phyloP scores from a whole-genome alignment of 2,888 invertebrate species.

The Phoenoteleia sp. region DNA sequence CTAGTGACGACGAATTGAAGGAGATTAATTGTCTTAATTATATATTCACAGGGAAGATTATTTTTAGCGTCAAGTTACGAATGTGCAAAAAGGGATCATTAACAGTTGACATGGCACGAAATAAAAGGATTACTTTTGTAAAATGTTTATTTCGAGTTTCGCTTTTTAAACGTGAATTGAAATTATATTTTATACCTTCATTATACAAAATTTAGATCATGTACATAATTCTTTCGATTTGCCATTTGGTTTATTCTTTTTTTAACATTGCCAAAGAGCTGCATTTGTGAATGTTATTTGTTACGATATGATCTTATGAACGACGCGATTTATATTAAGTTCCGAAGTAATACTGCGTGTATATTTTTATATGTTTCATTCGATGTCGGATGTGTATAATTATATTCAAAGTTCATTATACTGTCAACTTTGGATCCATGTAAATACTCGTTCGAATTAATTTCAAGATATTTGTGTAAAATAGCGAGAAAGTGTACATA shows the following conservation, averaged over 20 bases:
- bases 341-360: conserved; percentile 28
- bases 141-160: not conserved
- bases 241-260: not conserved
- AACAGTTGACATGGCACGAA: not conserved
- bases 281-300: conserved; percentile 57
- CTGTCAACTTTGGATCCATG: conserved; percentile 29
- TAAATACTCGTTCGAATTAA: conserved; percentile 52
- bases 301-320: conserved; percentile 14
- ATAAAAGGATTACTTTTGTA: not conserved
- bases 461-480: conserved; percentile 51
- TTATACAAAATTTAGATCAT: not conserved
- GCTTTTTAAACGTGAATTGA: not conserved
- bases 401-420: conserved; percentile 16
- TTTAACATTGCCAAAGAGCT: conserved; percentile 58
- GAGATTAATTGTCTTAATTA: conserved; percentile 39
- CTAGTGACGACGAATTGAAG: not conserved
- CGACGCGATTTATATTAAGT: conserved; percentile 45
- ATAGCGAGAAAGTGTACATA: conserved; percentile 62
- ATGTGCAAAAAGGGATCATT: not conserved
- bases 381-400: conserved; percentile 33
- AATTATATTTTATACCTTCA: not conserved
- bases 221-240: not conserved
- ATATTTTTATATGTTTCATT: conserved; percentile 50
- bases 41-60: not conserved
- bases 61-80: not conserved